phyloP scores from a whole-genome alignment of 37 sponge, comb jelly and placozoan genomes.

The Bolinopsis microptera region DNA sequence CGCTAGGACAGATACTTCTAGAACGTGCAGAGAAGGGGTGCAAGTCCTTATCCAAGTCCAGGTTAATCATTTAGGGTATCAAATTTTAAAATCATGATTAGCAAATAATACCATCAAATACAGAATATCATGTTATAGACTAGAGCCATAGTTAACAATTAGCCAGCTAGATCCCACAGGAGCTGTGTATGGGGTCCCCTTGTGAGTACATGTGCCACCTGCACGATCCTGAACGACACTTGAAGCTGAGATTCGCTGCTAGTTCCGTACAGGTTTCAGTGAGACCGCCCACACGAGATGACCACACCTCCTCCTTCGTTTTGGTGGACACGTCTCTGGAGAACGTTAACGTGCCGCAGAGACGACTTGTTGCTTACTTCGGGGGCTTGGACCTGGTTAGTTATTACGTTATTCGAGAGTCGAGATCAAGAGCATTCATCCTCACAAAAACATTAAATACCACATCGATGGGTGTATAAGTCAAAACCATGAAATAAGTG shows the following conservation, averaged over 20 bases:
- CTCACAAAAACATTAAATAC: too few relatives aligned
- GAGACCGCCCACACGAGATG: neutral
- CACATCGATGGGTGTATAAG: too few relatives aligned
- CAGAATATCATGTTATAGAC: too few relatives aligned
- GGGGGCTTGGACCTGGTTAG: neutral
- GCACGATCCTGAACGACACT: neutral
- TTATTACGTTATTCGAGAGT: too few relatives aligned
- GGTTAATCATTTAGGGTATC: too few relatives aligned
- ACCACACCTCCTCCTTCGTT: neutral
- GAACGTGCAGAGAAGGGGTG: neutral
- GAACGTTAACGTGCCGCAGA: neutral
- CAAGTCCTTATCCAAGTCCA: neutral
- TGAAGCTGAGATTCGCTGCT: neutral
- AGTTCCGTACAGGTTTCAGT: neutral
- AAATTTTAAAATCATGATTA: too few relatives aligned
- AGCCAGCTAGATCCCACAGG: neutral
- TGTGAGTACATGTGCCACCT: slow-evolving; percentile 17
- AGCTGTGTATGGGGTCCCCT: neutral
- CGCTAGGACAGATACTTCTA: neutral
- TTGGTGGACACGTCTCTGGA: neutral
- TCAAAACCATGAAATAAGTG: too few relatives aligned
- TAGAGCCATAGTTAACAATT: too few relatives aligned
- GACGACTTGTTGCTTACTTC: neutral
- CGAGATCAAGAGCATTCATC: too few relatives aligned
- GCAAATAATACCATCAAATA: too few relatives aligned